Conservation (phyloP, 2,113 vertebrate genomes). For the Lynx canadensis region DNA sequence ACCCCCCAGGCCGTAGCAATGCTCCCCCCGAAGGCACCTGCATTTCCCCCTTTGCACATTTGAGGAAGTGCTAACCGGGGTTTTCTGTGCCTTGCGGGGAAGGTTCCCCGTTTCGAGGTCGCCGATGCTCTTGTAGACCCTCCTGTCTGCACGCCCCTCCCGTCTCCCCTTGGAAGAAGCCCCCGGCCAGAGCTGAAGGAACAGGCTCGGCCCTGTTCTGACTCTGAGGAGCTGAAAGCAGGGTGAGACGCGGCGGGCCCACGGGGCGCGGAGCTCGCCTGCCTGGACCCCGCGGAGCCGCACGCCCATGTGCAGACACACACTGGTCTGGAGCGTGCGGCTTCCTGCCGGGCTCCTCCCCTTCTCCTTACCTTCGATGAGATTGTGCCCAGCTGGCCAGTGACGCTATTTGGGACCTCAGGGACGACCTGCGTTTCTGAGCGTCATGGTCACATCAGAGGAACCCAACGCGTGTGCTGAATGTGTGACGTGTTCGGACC, state of each 20-base stretch:
- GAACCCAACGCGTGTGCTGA: fast-evolving
- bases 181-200: slow-evolving; percentile 87
- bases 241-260: slow-evolving; percentile 77
- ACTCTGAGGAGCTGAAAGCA: slow-evolving; percentile 91
- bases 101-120: slow-evolving; percentile 77
- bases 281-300: neutral
- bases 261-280: neutral
- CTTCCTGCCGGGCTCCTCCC: fast-evolving
- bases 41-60: slow-evolving; percentile 18
- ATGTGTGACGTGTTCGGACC: fast-evolving
- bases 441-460: fast-evolving
- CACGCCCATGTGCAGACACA: fast-evolving
- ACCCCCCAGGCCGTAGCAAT: fast-evolving
- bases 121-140: slow-evolving; percentile 80
- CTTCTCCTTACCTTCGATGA: too few species aligned
- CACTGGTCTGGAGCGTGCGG: neutral
- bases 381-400: fast-evolving
- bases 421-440: neutral
- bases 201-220: slow-evolving; percentile 91
- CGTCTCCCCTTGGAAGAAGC: slow-evolving; percentile 76
- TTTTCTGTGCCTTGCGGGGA: slow-evolving; percentile 84
- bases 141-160: slow-evolving; percentile 75
- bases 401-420: fast-evolving
- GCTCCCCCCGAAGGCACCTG: slow-evolving; percentile 32
- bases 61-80: slow-evolving; percentile 81